These are phyloP conservation scores for Nipponia nippon DNA, from an alignment of 2,113 vertebrate species.

Conservation along the genomic window DNA sequence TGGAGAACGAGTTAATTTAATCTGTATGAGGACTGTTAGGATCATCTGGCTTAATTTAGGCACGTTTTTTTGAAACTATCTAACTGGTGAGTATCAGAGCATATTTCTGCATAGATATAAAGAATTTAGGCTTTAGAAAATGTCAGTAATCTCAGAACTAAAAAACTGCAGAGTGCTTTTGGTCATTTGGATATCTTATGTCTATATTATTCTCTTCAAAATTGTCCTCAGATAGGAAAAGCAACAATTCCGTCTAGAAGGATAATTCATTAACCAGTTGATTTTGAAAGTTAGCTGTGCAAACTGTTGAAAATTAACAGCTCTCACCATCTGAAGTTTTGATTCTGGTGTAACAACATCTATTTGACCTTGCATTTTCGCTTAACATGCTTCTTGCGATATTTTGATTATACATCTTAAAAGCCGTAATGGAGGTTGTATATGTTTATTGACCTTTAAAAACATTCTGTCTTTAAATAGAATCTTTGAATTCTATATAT, in stretches of 20 bases:
- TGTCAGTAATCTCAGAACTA: not conserved
- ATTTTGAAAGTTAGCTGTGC: not conserved
- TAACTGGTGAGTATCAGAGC: not conserved
- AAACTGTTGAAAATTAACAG: slow-evolving; percentile 46
- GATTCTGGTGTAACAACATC: not conserved
- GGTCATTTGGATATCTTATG: not conserved
- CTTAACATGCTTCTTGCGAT: not conserved
- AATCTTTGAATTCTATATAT: not conserved
- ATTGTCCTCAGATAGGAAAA: not conserved
- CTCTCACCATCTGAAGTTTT: not conserved
- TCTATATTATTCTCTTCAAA: not conserved
- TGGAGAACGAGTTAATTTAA: not conserved
- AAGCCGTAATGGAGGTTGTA: not conserved
- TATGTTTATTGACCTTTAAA: not conserved
- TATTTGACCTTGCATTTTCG: not conserved
- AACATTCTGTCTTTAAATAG: not conserved
- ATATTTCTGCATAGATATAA: not conserved
- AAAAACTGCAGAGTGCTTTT: accelerated
- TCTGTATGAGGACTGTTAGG: not conserved
- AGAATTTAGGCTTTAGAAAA: not conserved
- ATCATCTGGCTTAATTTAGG: not conserved
- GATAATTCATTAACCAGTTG: slow-evolving; percentile 26
- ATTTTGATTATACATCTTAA: not conserved
- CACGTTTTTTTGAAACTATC: not conserved
- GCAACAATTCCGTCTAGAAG: not conserved